These are phyloP conservation scores for Catamblyrhynchus diadema DNA, from an alignment of 2,797 vertebrate species.

Conservation along the genomic window DNA sequence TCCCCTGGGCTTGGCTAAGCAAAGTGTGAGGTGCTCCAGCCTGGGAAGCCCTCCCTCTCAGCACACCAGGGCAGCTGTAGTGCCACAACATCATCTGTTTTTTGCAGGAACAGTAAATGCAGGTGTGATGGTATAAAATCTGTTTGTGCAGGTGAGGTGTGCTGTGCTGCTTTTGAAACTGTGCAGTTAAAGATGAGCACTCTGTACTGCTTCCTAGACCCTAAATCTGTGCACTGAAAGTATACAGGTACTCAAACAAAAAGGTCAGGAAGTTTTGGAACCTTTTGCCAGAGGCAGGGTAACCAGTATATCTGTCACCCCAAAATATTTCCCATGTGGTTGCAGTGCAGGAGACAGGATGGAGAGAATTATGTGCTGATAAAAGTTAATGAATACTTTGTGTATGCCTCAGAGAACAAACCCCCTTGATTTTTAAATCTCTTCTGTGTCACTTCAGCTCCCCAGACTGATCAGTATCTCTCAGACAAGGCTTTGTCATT, in stretches of 20 bases:
- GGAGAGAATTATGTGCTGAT: neutral
- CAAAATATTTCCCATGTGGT: neutral
- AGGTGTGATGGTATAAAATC: neutral
- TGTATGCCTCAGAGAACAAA: neutral
- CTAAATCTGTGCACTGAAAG: neutral
- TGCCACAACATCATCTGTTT: neutral
- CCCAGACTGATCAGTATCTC: constrained; percentile 50
- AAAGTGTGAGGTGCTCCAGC: neutral
- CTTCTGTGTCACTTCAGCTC: constrained; percentile 31
- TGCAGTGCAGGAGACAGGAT: neutral
- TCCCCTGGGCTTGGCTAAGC: neutral
- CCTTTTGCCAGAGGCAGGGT: neutral
- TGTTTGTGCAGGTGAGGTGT: neutral
- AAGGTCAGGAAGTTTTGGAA: neutral
- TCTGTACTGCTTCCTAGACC: neutral
- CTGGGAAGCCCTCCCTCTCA: neutral
- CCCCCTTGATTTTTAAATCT: constrained; percentile 32
- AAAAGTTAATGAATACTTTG: constrained; percentile 5
- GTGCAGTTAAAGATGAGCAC: neutral
- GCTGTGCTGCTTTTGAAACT: neutral
- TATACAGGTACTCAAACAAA: neutral
- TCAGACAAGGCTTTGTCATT: constrained; percentile 44
- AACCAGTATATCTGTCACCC: neutral
- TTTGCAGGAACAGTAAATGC: neutral
- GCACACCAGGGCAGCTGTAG: neutral